Conservation (phyloP, 1,140 invertebrate genomes). For the Pseudobourletiella spinata region DNA sequence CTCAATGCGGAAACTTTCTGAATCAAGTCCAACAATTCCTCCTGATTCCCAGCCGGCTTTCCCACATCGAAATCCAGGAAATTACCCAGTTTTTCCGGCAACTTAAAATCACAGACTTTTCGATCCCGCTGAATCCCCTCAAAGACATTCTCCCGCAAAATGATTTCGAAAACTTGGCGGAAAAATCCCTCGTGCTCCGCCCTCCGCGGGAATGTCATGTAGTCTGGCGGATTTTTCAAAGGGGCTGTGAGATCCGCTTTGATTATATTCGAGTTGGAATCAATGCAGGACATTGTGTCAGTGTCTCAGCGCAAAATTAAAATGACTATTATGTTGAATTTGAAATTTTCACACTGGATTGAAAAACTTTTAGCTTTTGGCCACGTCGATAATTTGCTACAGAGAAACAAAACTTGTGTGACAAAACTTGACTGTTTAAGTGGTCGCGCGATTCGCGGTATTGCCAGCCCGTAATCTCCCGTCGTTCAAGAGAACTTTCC, state of each 20-base stretch:
- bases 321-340: no score
- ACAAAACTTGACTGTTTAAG: no score
- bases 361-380: no score
- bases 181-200: slow-evolving; percentile 61
- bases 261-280: not conserved
- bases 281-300: no score
- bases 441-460: no score
- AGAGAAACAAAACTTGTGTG: no score
- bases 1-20: slow-evolving; percentile 64
- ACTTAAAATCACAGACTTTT: slow-evolving; percentile 61
- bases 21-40: slow-evolving; percentile 55
- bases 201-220: slow-evolving; percentile 42
- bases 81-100: slow-evolving; percentile 54
- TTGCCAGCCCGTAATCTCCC: no score
- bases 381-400: no score
- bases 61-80: slow-evolving; percentile 56
- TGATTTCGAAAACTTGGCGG: slow-evolving; percentile 55
- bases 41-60: slow-evolving; percentile 52
- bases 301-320: no score
- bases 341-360: no score
- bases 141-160: slow-evolving; percentile 64
- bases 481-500: no score
- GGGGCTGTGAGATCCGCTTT: not conserved
- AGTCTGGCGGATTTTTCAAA: not conserved
- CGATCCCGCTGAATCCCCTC: slow-evolving; percentile 56